A percentile compares a stretch with the other conserved stretches of the same genome.
Conservation (phyloP, 2,113 vertebrate genomes). For the Petaurus breviceps region DNA sequence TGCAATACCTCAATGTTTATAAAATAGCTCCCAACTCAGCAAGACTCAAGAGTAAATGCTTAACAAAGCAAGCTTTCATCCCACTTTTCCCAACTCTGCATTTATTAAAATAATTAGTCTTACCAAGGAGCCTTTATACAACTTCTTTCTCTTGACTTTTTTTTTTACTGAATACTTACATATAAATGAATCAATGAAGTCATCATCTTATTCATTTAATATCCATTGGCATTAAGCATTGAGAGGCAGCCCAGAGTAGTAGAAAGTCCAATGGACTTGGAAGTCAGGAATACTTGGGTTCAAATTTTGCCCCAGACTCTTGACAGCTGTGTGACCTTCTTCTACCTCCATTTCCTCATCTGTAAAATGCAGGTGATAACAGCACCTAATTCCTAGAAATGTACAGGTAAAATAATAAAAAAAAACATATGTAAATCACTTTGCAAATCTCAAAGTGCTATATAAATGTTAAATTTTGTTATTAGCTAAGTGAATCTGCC, state of each 20-base stretch:
- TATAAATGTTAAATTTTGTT: neutral
- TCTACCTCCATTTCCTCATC: neutral
- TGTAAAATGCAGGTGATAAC: neutral
- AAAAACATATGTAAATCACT: neutral
- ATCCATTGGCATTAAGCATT: neutral
- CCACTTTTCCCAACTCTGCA: neutral
- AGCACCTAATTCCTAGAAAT: neutral
- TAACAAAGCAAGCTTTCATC: neutral
- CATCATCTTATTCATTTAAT: neutral
- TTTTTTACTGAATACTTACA: neutral
- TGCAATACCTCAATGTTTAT: neutral
- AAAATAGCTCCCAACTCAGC: neutral
- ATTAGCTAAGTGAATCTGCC: neutral
- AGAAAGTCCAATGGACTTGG: neutral
- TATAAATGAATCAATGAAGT: neutral
- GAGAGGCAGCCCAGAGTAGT: too few species aligned
- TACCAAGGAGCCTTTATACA: neutral
- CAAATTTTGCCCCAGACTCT: neutral
- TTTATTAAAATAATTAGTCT: slow-evolving; percentile 20
- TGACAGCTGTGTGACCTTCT: neutral
- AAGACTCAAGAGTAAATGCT: neutral
- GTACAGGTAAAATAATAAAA: neutral
- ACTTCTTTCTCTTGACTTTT: neutral
- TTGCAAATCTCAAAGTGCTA: neutral
- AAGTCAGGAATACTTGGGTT: neutral